These are phyloP conservation scores for Australoheros facetus DNA, from an alignment of 2,797 vertebrate species.

Conservation along the genomic window DNA sequence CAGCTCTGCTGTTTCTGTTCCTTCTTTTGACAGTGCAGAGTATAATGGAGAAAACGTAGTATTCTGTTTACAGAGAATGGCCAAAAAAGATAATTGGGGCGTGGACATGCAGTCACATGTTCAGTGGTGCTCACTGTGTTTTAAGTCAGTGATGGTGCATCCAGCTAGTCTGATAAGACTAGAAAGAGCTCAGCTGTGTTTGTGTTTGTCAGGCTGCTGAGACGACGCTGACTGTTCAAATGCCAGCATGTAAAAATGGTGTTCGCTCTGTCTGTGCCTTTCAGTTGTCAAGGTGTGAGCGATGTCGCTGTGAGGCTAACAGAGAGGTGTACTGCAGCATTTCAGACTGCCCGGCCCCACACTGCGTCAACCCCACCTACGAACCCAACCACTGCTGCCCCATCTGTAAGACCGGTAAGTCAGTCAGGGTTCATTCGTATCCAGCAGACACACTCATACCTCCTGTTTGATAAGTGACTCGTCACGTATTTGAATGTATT, in stretches of 20 bases:
- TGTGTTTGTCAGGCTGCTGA: background rate
- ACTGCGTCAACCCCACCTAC: constrained; percentile 82
- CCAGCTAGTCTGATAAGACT: no score
- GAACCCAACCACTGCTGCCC: constrained; percentile 82
- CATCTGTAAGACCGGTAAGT: constrained; percentile 79
- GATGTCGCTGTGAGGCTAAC: constrained; percentile 79
- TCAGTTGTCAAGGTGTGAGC: constrained; percentile 79
- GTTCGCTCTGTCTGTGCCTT: constrained; percentile 1
- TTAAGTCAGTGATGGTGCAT: no score
- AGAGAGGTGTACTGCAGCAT: constrained; percentile 80
- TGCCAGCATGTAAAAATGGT: background rate
- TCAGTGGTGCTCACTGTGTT: no score
- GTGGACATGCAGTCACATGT: no score
- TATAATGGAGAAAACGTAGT: no score
- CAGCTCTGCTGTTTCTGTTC: no score
- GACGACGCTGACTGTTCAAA: no score
- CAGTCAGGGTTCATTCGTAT: background rate
- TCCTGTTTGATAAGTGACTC: background rate
- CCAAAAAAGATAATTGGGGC: no score
- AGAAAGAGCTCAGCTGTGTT: no score
- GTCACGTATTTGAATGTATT: background rate
- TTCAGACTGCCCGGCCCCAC: constrained; percentile 76
- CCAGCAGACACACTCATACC: background rate
- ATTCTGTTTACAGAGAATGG: no score
- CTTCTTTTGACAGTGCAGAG: no score